phyloP scores from a whole-genome alignment of 2,888 invertebrate species.

The Herminia tarsipennalis region DNA sequence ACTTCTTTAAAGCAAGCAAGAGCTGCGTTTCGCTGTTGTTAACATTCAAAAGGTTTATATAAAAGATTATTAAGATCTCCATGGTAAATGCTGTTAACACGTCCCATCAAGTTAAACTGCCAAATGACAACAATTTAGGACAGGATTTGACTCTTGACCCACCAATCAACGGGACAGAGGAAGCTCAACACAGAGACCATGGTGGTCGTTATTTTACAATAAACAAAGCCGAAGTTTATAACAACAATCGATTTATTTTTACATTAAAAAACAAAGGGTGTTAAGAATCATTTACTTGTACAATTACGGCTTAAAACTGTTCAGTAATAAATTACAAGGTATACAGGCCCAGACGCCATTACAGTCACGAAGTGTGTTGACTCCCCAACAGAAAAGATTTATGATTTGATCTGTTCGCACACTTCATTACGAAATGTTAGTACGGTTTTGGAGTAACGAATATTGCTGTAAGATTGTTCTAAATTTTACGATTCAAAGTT shows the following conservation, averaged over 20 bases:
- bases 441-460: constrained; percentile 20
- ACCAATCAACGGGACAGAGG: constrained; percentile 1
- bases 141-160: constrained; percentile 19
- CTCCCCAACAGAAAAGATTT: constrained; percentile 66
- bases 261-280: constrained; percentile 27
- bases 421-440: constrained; percentile 39
- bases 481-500: too few relatives aligned
- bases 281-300: constrained; percentile 50
- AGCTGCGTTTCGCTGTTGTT: too few relatives aligned
- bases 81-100: not conserved
- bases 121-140: constrained; percentile 2
- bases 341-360: constrained; percentile 60
- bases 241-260: constrained; percentile 19
- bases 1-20: too few relatives aligned
- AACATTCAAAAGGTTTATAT: too few relatives aligned
- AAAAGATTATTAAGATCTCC: too few relatives aligned
- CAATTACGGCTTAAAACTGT: constrained; percentile 55
- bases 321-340: constrained; percentile 64
- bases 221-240: not conserved
- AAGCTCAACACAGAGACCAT: not conserved
- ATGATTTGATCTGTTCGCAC: constrained; percentile 49
- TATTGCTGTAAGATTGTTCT: too few relatives aligned
- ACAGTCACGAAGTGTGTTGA: constrained; percentile 75
- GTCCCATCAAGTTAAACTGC: constrained; percentile 2
- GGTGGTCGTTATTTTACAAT: constrained; percentile 1